Evolutionary conservation across 2,113 vertebrate genomes (phyloP).

Genomic region (Camelus dromedarius): DNA sequence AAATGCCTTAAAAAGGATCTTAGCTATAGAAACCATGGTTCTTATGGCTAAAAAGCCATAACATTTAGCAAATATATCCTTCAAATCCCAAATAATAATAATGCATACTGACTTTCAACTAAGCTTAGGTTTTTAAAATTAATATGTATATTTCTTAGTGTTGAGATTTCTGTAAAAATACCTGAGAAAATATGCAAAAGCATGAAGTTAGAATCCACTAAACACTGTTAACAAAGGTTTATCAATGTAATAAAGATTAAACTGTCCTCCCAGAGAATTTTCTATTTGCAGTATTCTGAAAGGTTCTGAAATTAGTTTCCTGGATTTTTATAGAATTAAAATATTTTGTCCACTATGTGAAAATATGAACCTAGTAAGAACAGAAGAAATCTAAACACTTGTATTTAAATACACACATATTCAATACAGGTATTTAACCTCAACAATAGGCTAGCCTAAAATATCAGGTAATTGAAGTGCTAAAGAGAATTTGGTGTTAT

Average conservation of each 20-base stretch:
- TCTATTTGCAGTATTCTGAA: not conserved
- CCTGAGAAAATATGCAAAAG: not conserved
- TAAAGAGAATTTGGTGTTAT: not conserved
- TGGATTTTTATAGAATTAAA: not conserved
- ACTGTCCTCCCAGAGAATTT: not conserved
- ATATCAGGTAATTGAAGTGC: not conserved
- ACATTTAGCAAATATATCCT: slow-evolving; percentile 20
- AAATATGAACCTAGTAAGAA: not conserved
- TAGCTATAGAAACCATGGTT: not conserved
- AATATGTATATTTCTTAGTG: not conserved
- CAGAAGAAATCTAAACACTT: not conserved
- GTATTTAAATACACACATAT: not conserved
- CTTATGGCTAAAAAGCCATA: not conserved
- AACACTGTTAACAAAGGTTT: not conserved
- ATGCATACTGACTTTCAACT: not conserved
- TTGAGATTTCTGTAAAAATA: not conserved
- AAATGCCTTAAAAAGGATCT: not conserved
- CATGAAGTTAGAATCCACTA: not conserved
- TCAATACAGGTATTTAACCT: not conserved
- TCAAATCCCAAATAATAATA: not conserved
- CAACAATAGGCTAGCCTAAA: not conserved
- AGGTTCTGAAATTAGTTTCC: not conserved
- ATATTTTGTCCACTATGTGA: not conserved
- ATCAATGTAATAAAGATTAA: not conserved
- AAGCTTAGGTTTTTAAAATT: slow-evolving; percentile 23